These are phyloP conservation scores for Neocrepidodera transversa DNA, from an alignment of 2,888 invertebrate genomes.

Conservation along the genomic window DNA sequence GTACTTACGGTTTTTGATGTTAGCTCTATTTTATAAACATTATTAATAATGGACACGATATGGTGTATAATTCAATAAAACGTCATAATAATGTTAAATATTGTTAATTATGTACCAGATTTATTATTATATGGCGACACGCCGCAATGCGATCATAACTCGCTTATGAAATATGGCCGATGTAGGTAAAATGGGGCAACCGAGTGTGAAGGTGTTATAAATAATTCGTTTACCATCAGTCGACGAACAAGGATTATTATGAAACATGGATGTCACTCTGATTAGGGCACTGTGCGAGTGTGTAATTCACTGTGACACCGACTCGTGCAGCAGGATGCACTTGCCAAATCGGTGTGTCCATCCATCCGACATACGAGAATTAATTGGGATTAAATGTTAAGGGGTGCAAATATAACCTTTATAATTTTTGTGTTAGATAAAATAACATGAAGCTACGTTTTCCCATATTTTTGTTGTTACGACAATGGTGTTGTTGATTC, in stretches of 20 bases:
- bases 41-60: no score
- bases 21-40: no score
- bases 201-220: slow-evolving; percentile 21
- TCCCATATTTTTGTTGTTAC: no score
- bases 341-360: neutral
- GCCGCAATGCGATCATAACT: neutral
- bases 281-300: slow-evolving; percentile 17
- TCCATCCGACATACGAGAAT: no score
- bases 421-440: no score
- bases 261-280: slow-evolving; percentile 25
- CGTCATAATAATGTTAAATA: neutral
- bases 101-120: neutral
- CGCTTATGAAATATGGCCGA: slow-evolving; percentile 15
- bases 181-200: slow-evolving; percentile 5
- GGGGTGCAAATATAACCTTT: no score
- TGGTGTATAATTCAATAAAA: no score
- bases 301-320: neutral
- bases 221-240: slow-evolving; percentile 26
- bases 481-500: no score
- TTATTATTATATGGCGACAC: neutral
- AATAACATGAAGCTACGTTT: no score
- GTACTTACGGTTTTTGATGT: no score
- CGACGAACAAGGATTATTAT: slow-evolving; percentile 18
- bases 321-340: slow-evolving; percentile 17
- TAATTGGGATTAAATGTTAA: no score